Percentiles rank a stretch among this genome's conserved stretches.
Evolutionary conservation across 2,888 invertebrate genomes (phyloP).

Genomic region (Hemaris fuciformis): DNA sequence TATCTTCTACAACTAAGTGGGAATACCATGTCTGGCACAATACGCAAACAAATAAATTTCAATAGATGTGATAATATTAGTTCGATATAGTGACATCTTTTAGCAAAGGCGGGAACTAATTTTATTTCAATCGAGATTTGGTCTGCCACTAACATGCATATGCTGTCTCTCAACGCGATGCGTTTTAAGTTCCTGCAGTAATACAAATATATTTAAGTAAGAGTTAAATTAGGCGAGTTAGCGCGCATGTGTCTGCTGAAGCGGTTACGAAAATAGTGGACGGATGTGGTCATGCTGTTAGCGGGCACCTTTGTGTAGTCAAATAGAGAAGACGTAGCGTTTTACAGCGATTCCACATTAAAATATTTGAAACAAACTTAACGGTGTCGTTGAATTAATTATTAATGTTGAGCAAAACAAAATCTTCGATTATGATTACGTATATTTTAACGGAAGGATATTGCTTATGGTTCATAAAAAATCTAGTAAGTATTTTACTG

Average conservation of each 20-base stretch:
- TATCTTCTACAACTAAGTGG: too few species aligned
- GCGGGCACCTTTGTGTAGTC: not conserved
- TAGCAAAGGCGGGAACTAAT: not conserved
- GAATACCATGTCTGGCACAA: too few species aligned
- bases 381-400: not conserved
- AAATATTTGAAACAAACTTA: too few species aligned
- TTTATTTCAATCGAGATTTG: not conserved
- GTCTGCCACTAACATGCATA: not conserved
- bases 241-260: slow-evolving; percentile 5
- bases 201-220: not conserved
- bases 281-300: not conserved
- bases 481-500: too few species aligned
- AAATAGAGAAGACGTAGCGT: not conserved
- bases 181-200: not conserved
- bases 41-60: too few species aligned
- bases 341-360: not conserved
- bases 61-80: too few species aligned
- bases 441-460: too few species aligned
- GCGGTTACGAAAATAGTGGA: not conserved
- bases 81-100: not conserved
- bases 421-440: too few species aligned
- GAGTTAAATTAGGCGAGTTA: not conserved
- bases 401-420: not conserved
- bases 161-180: not conserved
- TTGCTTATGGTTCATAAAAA: too few species aligned